Evolutionary conservation across 2,888 invertebrate genomes (phyloP).

Genomic region (Ariolimax columbianus): DNA sequence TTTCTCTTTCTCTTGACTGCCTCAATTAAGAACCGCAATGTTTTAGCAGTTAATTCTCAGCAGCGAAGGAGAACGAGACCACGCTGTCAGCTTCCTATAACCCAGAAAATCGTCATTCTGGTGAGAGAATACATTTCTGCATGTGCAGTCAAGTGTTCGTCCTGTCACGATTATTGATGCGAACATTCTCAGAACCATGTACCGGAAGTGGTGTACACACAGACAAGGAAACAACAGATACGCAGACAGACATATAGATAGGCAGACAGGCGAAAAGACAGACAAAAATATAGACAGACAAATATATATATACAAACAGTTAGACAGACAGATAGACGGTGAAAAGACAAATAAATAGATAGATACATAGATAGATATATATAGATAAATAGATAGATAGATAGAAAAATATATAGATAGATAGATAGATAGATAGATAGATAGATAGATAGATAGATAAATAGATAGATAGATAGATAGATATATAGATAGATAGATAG

Average conservation of each 20-base stretch:
- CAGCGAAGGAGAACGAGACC: neutral
- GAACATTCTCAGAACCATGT: too few relatives aligned
- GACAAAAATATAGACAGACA: neutral
- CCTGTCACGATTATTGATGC: too few relatives aligned
- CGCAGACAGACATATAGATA: too few relatives aligned
- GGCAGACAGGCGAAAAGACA: too few relatives aligned
- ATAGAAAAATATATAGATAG: neutral
- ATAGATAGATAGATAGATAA: neutral
- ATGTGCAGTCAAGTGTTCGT: neutral
- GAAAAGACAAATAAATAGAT: neutral
- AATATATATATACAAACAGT: neutral
- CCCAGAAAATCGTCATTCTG: neutral
- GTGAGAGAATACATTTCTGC: constrained; percentile 9
- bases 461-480: constrained; percentile 8
- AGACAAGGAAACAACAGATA: too few relatives aligned
- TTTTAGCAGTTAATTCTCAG: constrained; percentile 39
- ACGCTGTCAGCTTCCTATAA: neutral
- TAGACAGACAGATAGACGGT: neutral
- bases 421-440: neutral
- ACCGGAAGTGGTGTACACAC: too few relatives aligned
- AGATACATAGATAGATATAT: neutral
- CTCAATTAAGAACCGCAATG: constrained; percentile 16
- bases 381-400: neutral
- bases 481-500: neutral
- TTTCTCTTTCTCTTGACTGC: neutral